Base-by-base conservation (phyloP, 2,888 invertebrate genomes). In the Hydrotaea cyrtoneurina region DNA sequence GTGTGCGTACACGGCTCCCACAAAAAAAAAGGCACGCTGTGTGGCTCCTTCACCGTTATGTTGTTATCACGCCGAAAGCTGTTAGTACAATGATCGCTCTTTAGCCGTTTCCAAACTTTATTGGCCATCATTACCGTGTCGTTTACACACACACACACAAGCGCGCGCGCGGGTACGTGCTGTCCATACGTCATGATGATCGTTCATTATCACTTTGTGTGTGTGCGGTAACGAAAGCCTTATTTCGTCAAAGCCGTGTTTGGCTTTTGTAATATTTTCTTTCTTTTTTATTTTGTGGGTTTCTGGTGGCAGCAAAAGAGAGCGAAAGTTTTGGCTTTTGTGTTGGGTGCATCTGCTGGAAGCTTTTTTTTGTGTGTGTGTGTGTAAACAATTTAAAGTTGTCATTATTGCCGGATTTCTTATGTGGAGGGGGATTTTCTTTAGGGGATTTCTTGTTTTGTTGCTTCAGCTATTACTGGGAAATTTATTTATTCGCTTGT, bases 11-110 rank as follows among this genome's bases (percentile, higher is more conserved):
- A 77, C 10, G 21, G 15, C 50, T 50, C 19, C 13, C 17, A 31
- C n/a, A n/a, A 36, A 36, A 36, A 36, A 19, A 31, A 55, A 73
- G 53, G 31, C 75, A 80, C 86, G 86, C 43, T 31, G 7, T 2
- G 19, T 39, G 55, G 72, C 72, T 66, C n/a, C 36, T 77, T 71
- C 11, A 39, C 19, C 87, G 87, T 79, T 74, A 77, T 26, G 83
- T 86, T 89, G 88, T 88, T 88, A 88, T 87, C 89, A 87, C 87
- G 86, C 87, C 87, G 88, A 87, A 87, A 88, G 88, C 89, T 87
- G 84, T 87, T 89, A 87, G 86, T 88, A 88, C 89, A 90, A 91
- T 90, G 91, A 89, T 55, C 66, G 69, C 82, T 78, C 77, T 83
- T 83, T 84, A 71, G 21, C 31, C 36, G 77, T 81, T 82, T 79